A percentile compares a stretch with the other conserved stretches of the same genome.
phyloP scores from a whole-genome alignment of 2,797 vertebrate genomes.

The Enteromius argenteus region DNA sequence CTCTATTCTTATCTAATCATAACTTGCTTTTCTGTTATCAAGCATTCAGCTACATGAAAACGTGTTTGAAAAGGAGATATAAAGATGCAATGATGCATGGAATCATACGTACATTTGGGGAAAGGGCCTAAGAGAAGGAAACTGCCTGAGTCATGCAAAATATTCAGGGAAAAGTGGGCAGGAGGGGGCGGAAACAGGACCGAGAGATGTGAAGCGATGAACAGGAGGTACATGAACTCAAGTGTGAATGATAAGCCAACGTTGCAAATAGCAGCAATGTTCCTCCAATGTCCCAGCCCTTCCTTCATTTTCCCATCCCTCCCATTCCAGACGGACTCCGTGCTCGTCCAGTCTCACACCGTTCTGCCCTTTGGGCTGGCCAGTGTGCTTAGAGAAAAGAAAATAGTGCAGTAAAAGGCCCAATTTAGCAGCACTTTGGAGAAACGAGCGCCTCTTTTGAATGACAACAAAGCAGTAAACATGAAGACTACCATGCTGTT shows the following conservation, averaged over 20 bases:
- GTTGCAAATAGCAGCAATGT: conserved; percentile 39
- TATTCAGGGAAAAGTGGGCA: conserved; percentile 28
- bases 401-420: conserved; percentile 52
- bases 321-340: conserved; percentile 71
- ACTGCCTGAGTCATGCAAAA: conserved; percentile 36
- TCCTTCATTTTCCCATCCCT: conserved; percentile 67
- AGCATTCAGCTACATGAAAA: neutral
- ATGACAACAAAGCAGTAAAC: conserved; percentile 71
- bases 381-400: conserved; percentile 63
- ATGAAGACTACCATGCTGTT: conserved; percentile 76
- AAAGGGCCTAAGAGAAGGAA: conserved; percentile 22
- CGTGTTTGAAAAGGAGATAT: conserved; percentile 3
- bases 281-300: conserved; percentile 33
- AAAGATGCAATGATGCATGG: conserved; percentile 39
- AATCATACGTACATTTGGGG: conserved; percentile 15
- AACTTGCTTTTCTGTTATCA: conserved; percentile 6
- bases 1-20: neutral
- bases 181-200: conserved; percentile 3
- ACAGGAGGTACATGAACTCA: conserved; percentile 31
- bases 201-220: conserved; percentile 45
- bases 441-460: conserved; percentile 74
- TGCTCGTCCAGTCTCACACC: conserved; percentile 75
- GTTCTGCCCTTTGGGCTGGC: conserved; percentile 64
- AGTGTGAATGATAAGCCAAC: conserved; percentile 49
- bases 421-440: conserved; percentile 72